Evolutionary conservation across 2,797 vertebrate species (phyloP), one percentile per base, ranked within the genome.

Genomic region (Spheniscus humboldti): DNA sequence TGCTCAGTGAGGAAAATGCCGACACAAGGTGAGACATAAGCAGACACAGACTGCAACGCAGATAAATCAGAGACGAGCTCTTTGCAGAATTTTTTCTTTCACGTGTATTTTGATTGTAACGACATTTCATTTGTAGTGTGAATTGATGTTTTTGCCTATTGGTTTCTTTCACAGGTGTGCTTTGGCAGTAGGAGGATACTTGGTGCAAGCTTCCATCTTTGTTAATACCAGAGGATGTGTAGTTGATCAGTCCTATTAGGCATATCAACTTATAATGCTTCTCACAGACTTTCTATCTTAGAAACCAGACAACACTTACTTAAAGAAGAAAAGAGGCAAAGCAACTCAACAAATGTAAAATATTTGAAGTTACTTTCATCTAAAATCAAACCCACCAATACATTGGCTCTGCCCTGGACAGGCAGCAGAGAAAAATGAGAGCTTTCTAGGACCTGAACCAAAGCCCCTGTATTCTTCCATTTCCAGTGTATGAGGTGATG

Each of bases 311-410:
- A 81, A 66, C 33, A 50, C 17, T 77, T 93, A 59, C 14, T 81
- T 92, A 56, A 96, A 96, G 67, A 92, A 69, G 50, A 69, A 80
- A 92, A 89, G 35, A 87, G 23, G 25, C 68, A 83, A 92, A 79
- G 30, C 8, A 77, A 27, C n/a, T 45, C 37, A 85, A 62, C 20
- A 91, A 74, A 81, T 52, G 45, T 14, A 43, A 85, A 91, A 64
- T 76, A 84, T 53, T 84, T 22, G 55, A 63, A 33, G n/a, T 39
- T 83, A 69, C 74, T 91, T 87, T 87, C 35, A 35, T 60, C 59
- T 75, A 68, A 93, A 94, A 88, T 45, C 45, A 81, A 86, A 50
- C 25, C 5, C 14, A 84, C 18, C 5, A 47, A n/a, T 47, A 57
- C 6, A 35, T 59, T 72, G 43, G 2, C n/a, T 78, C 33, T 94